Conservation (phyloP, 1,140 invertebrate genomes). For the Panagrolaimus sp. region DNA sequence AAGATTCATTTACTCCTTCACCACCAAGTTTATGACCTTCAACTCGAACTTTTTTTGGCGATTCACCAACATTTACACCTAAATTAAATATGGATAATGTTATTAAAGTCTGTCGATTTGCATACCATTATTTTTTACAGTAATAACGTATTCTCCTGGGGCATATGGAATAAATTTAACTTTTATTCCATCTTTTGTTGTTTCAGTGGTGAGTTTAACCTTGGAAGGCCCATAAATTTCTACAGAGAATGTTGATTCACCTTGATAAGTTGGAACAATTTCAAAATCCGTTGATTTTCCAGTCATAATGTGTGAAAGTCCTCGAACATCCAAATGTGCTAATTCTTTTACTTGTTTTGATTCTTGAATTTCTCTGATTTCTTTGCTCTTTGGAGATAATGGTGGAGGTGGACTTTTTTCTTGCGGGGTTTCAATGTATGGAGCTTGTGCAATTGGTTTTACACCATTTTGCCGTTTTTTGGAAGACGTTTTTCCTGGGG, state of each 20-base stretch:
- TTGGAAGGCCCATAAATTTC: constrained; percentile 9
- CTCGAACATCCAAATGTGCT: neutral
- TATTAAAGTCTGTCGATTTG: neutral
- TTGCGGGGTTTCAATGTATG: neutral
- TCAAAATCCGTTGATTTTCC: neutral
- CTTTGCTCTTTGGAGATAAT: too few relatives aligned
- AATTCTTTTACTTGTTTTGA: neutral
- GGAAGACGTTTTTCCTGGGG: neutral
- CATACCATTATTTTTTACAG: constrained; percentile 9
- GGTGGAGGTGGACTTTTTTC: neutral
- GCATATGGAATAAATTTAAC: constrained; percentile 13
- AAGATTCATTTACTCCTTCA: neutral
- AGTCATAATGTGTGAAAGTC: neutral
- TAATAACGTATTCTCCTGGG: constrained; percentile 8
- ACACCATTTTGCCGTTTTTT: constrained; percentile 8
- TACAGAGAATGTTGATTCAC: neutral
- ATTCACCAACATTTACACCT: constrained; percentile 11
- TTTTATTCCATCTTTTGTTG: neutral
- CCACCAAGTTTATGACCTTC: constrained; percentile 4
- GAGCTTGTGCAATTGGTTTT: neutral
- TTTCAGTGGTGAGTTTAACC: neutral
- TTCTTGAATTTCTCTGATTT: too few relatives aligned
- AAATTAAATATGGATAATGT: neutral
- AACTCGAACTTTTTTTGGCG: neutral
- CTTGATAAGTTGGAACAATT: constrained; percentile 2